phyloP scores from a whole-genome alignment of 2,113 vertebrate genomes.

The Elephas maximus region DNA sequence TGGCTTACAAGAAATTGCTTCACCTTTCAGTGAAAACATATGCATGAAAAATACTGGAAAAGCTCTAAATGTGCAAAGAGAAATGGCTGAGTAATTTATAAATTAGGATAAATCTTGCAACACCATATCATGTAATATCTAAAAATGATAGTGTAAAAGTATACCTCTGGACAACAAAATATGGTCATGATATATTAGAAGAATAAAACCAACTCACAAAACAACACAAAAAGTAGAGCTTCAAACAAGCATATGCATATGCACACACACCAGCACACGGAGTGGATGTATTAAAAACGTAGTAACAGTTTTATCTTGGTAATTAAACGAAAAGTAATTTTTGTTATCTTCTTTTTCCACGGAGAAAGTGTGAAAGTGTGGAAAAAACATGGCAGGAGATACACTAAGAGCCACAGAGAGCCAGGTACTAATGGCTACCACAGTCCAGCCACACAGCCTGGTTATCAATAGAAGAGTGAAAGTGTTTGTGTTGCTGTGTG shows the following conservation, averaged over 20 bases:
- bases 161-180: neutral
- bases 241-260: neutral
- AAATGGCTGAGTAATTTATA: neutral
- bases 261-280: neutral
- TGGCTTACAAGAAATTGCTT: neutral
- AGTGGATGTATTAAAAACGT: neutral
- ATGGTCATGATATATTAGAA: neutral
- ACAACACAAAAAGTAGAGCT: neutral
- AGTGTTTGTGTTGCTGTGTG: no score
- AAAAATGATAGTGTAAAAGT: neutral
- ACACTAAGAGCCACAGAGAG: neutral
- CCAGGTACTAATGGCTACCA: neutral
- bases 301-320: neutral
- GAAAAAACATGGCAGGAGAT: neutral
- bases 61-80: neutral
- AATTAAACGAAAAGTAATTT: neutral
- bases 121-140: neutral
- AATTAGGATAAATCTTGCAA: neutral
- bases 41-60: constrained; percentile 9
- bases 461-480: neutral
- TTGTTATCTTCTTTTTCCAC: constrained; percentile 18
- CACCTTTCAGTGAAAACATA: neutral
- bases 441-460: neutral
- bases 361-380: neutral
- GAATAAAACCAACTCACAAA: constrained; percentile 18